Evolutionary conservation across 1,140 invertebrate genomes (phyloP).

Genomic region (Oncopodura yosiiana): DNA sequence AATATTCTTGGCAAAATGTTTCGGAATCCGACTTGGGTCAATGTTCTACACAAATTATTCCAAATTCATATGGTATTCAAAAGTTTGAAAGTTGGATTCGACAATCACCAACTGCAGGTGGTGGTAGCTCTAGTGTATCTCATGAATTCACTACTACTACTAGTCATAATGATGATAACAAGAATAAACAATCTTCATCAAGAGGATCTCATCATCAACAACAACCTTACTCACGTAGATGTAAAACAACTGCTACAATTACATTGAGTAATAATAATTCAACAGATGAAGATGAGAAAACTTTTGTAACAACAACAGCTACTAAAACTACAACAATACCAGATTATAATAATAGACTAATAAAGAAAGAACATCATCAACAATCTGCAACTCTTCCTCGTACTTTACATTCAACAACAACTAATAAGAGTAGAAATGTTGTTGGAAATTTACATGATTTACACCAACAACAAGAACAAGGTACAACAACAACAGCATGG

Average conservation of each 20-base stretch:
- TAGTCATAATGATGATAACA: background rate
- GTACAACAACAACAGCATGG: too few relatives aligned
- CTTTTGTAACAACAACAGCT: too few relatives aligned
- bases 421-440: too few relatives aligned
- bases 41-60: slow-evolving; percentile 30
- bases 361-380: too few relatives aligned
- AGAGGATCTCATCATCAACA: slow-evolving; percentile 12
- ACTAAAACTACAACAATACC: too few relatives aligned
- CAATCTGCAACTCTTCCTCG: too few relatives aligned
- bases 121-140: slow-evolving; percentile 29
- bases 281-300: background rate
- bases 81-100: slow-evolving; percentile 34
- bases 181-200: background rate
- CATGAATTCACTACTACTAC: background rate
- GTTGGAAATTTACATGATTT: too few relatives aligned
- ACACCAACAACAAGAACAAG: too few relatives aligned
- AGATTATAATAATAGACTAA: too few relatives aligned
- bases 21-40: slow-evolving; percentile 5
- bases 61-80: slow-evolving; percentile 25
- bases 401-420: too few relatives aligned
- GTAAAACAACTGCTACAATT: slow-evolving; percentile 59
- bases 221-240: slow-evolving; percentile 43
- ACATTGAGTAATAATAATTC: slow-evolving; percentile 38
- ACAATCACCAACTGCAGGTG: background rate
- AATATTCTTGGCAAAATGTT: slow-evolving; percentile 31